Evolutionary conservation across 2,113 vertebrate species (phyloP).

Genomic region (Psephotus haematonotus): DNA sequence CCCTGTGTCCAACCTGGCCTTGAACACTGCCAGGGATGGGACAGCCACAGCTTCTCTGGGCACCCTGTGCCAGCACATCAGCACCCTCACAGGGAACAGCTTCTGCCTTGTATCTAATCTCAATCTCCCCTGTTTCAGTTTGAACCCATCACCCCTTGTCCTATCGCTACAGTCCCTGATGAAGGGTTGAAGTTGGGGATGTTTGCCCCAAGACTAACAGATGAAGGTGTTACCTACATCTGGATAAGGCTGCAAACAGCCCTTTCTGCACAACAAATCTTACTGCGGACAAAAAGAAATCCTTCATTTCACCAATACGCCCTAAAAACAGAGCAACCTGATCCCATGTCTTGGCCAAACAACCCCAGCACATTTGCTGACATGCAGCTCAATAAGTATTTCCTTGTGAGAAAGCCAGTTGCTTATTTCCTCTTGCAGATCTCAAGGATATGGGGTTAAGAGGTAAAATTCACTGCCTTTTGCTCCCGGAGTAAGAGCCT

Average conservation of each 20-base stretch:
- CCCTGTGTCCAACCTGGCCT: neutral
- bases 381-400: neutral
- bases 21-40: neutral
- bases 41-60: too few species aligned
- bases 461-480: neutral
- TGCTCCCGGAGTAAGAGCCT: neutral
- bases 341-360: neutral
- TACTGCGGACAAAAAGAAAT: accelerated
- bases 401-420: neutral
- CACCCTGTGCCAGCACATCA: too few species aligned
- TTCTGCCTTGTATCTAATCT: neutral
- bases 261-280: neutral
- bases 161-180: neutral
- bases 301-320: neutral
- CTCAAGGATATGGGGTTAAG: neutral
- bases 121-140: neutral
- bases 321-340: neutral
- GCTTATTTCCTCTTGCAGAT: neutral
- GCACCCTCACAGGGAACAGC: neutral
- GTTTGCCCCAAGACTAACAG: neutral
- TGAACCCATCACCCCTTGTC: neutral
- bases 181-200: neutral
- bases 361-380: neutral
- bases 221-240: accelerated
- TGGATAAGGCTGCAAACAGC: neutral